Conservation (phyloP, 2,888 invertebrate genomes). For the Prosopocoilus inquinatus region DNA sequence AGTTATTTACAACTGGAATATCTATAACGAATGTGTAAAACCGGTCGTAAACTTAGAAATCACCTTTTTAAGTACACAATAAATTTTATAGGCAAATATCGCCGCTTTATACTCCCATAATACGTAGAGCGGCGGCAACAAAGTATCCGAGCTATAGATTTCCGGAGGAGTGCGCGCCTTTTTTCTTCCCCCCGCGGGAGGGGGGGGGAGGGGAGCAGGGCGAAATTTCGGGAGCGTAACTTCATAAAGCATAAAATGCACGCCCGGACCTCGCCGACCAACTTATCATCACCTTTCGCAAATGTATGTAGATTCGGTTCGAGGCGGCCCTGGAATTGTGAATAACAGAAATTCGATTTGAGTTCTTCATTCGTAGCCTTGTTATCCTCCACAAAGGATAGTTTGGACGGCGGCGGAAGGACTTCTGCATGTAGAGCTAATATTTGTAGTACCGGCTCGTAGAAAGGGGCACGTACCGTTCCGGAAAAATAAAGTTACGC, state of each 20-base stretch:
- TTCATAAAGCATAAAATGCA: constrained; percentile 39
- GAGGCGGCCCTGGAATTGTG: constrained; percentile 35
- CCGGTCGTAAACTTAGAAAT: constrained; percentile 35
- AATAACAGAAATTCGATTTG: constrained; percentile 50
- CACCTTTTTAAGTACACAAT: constrained; percentile 39
- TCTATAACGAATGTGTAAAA: constrained; percentile 38
- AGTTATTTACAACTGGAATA: constrained; percentile 30
- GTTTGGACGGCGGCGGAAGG: constrained; percentile 33
- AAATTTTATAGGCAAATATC: constrained; percentile 41
- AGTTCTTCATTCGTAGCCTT: constrained; percentile 47
- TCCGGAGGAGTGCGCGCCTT: constrained; percentile 17
- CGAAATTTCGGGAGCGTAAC: constrained; percentile 30
- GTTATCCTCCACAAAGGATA: constrained; percentile 47
- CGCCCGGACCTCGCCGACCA: constrained; percentile 34
- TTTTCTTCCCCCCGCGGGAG: constrained; percentile 2
- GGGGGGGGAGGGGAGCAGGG: not conserved
- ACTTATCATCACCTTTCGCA: constrained; percentile 38
- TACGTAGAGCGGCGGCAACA: constrained; percentile 24
- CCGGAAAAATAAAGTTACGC: not conserved
- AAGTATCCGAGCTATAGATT: constrained; percentile 24
- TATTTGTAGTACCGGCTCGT: constrained; percentile 31
- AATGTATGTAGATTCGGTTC: constrained; percentile 48
- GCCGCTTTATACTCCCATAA: constrained; percentile 28
- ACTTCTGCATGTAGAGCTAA: constrained; percentile 45
- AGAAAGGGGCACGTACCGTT: constrained; percentile 21